Evolutionary conservation across 2,797 vertebrate genomes (phyloP), one percentile per base, ranked within the genome.

Genomic region (Acanthornis magna): DNA sequence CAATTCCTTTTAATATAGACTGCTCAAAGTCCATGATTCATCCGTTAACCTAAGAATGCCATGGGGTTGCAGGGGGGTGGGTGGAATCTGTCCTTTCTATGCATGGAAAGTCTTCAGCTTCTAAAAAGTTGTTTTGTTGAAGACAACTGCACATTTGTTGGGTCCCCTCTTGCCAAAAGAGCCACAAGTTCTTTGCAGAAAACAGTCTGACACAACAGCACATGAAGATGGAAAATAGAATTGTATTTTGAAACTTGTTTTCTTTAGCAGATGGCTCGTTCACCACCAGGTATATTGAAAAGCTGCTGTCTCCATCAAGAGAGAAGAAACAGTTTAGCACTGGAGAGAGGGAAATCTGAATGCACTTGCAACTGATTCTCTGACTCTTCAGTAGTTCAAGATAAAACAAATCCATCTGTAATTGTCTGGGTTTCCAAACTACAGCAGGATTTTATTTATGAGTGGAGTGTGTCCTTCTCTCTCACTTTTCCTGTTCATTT

Each of bases 11-110:
- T 11, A 45, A 45, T 13, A 80, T 1, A 25, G 34, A 16, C n/a
- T 50, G n/a, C 40, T 85, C 12, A 11, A 92, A 94, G 55, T 43
- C 40, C 4, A 6, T 40, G 30, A 43, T 53, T 83, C 67, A 70
- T 23, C 62, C 34, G 22, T 36, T 36, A 67, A 58, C 32, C 62
- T 27, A 63, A 81, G 71, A 89, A 51, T 42, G 27, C 53, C 47
- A 11, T 0, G 6, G 23, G 30, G 13, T 13, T 38, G 32, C 9
- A 8, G 32, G 1, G 9, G 4, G 1, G 25, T 1, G 25, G 10
- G 12, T 22, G 23, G 26, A 90, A 79, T 63, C 21, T 61, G 16
- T n/a, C 43, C 51, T 30, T 86, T 60, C 62, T 30, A 6, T 6
- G 22, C 27, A 16, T 36, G 34, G 43, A 71, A 76, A 76, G 16